These are phyloP conservation scores for Eumeta japonica DNA, from an alignment of 1,140 invertebrate genomes.

Conservation along the genomic window DNA sequence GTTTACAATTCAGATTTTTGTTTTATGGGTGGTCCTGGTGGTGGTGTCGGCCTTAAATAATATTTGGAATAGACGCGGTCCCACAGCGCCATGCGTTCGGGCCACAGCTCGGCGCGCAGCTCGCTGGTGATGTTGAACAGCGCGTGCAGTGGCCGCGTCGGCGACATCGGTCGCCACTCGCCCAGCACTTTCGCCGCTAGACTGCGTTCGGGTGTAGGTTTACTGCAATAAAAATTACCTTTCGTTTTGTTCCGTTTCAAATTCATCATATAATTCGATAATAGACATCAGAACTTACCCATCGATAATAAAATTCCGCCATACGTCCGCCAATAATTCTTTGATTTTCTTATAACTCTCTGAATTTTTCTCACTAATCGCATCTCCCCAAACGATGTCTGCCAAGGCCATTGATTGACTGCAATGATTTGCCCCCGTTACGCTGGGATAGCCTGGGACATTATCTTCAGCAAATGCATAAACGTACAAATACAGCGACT, in stretches of 20 bases:
- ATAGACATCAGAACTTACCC: slow-evolving; percentile 10
- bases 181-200: slow-evolving; percentile 5
- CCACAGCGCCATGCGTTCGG: slow-evolving; percentile 17
- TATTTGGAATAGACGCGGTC: slow-evolving; percentile 21
- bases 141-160: slow-evolving; percentile 18
- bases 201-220: slow-evolving; percentile 17
- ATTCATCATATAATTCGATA: no score
- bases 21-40: no score
- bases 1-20: no score
- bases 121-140: slow-evolving; percentile 12
- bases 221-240: slow-evolving; percentile 22
- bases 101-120: slow-evolving; percentile 11
- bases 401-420: slow-evolving; percentile 15
- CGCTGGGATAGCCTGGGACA: slow-evolving; percentile 9
- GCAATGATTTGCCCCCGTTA: slow-evolving; percentile 23
- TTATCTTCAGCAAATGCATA: slow-evolving; percentile 19
- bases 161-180: slow-evolving; percentile 17
- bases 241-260: no score
- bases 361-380: slow-evolving; percentile 1
- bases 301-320: slow-evolving; percentile 12
- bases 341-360: slow-evolving; percentile 8
- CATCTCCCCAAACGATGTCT: neutral
- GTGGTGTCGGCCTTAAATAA: slow-evolving; percentile 13
- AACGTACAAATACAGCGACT: slow-evolving; percentile 30
- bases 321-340: slow-evolving; percentile 6